phyloP scores from a whole-genome alignment of 2,797 vertebrate genomes.

The Melanogrammus aeglefinus region DNA sequence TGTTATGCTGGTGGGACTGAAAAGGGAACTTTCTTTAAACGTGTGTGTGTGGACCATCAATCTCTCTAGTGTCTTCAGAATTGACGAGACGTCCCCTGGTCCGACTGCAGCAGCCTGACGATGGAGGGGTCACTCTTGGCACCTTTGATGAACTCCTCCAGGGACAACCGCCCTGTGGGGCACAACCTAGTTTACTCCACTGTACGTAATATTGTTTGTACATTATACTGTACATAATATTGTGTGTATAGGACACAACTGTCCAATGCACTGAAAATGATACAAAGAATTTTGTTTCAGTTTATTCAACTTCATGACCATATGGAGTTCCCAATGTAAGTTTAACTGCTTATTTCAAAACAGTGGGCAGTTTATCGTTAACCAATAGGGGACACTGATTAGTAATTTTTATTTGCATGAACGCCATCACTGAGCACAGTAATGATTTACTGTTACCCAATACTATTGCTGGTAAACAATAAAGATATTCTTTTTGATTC shows the following conservation, averaged over 20 bases:
- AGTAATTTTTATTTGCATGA: neutral
- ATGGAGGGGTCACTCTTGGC: constrained; percentile 98
- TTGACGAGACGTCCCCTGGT: constrained; percentile 87
- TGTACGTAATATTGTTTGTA: no score
- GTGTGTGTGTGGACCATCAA: constrained; percentile 12
- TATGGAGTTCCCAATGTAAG: neutral
- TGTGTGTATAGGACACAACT: neutral
- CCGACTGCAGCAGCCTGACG: constrained; percentile 93
- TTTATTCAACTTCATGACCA: neutral
- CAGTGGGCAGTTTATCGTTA: neutral
- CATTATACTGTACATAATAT: no score
- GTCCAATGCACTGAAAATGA: neutral
- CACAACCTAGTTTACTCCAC: neutral
- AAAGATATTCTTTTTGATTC: no score
- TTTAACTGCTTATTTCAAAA: no score
- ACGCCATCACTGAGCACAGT: neutral
- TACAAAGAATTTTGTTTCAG: neutral
- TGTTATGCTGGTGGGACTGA: neutral
- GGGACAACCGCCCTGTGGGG: constrained; percentile 86
- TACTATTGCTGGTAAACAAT: neutral
- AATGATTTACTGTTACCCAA: neutral
- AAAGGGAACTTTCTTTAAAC: constrained; percentile 17
- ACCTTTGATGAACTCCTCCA: constrained; percentile 98
- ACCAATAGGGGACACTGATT: neutral
- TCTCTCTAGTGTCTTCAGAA: constrained; percentile 71